Percentiles rank a stretch among this genome's conserved stretches.
These are phyloP conservation scores for Clitarchus hookeri DNA, from an alignment of 2,888 invertebrate genomes.

Conservation along the genomic window DNA sequence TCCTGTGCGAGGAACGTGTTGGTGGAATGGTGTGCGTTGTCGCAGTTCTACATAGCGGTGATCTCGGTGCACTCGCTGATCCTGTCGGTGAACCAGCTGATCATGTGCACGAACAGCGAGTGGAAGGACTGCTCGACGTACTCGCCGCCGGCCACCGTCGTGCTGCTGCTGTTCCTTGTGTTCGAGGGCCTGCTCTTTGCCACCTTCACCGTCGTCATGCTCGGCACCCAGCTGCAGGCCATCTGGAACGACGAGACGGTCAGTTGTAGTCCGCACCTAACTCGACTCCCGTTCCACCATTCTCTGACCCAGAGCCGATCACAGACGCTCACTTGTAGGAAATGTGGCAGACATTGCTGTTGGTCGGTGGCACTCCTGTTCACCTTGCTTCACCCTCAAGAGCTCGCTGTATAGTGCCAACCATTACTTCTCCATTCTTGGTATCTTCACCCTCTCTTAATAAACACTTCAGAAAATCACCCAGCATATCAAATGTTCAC, in stretches of 20 bases:
- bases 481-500: too few relatives aligned
- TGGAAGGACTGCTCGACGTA: constrained; percentile 94
- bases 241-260: constrained; percentile 99
- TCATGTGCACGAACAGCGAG: constrained; percentile 89
- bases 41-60: constrained; percentile 96
- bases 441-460: too few relatives aligned
- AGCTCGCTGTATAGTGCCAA: too few relatives aligned
- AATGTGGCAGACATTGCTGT: too few relatives aligned
- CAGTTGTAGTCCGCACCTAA: constrained; percentile 50
- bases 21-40: constrained; percentile 43
- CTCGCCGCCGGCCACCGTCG: constrained; percentile 95
- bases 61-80: constrained; percentile 93
- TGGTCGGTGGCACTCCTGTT: too few relatives aligned
- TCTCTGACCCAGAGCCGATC: too few relatives aligned
- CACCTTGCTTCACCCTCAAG: too few relatives aligned
- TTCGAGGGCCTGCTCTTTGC: constrained; percentile 96
- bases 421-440: too few relatives aligned
- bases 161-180: constrained; percentile 85
- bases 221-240: constrained; percentile 93
- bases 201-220: constrained; percentile 97
- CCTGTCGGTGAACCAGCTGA: constrained; percentile 90
- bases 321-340: too few relatives aligned
- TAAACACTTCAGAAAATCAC: too few relatives aligned
- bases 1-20: too few relatives aligned
- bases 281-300: too few relatives aligned